Evolutionary conservation across 2,888 invertebrate species (phyloP).

Genomic region (Andrena bicolor): DNA sequence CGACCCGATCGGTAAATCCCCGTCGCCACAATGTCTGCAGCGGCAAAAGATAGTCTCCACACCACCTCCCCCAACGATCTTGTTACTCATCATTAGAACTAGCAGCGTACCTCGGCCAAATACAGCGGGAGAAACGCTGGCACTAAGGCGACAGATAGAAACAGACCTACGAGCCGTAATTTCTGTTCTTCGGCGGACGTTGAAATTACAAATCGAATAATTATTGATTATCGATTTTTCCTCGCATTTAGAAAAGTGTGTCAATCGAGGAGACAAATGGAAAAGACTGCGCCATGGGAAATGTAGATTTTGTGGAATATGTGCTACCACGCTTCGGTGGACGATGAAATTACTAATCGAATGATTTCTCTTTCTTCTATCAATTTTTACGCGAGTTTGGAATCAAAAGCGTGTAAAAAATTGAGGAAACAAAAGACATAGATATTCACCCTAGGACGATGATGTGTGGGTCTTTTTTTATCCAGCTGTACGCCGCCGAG

Average conservation of each 20-base stretch:
- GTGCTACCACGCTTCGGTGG: background rate
- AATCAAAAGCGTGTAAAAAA: background rate
- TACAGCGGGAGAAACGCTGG: slow-evolving; percentile 33
- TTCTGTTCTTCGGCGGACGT: background rate
- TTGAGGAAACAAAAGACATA: too few relatives aligned
- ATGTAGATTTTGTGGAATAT: too few relatives aligned
- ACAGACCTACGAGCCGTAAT: background rate
- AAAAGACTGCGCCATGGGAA: too few relatives aligned
- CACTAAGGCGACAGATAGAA: slow-evolving; percentile 2
- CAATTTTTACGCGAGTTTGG: background rate
- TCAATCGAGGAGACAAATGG: background rate
- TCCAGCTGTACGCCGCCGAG: too few relatives aligned
- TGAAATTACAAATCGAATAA: slow-evolving; percentile 1
- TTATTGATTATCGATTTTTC: background rate
- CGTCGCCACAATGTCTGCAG: slow-evolving; percentile 76
- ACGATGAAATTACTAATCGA: slow-evolving; percentile 12
- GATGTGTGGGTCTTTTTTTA: too few relatives aligned
- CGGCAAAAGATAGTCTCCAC: slow-evolving; percentile 42
- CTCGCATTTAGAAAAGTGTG: background rate
- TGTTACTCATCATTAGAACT: slow-evolving; percentile 63
- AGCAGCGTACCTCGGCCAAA: slow-evolving; percentile 58
- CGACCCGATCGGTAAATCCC: slow-evolving; percentile 68
- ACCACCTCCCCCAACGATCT: slow-evolving; percentile 44
- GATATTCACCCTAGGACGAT: too few relatives aligned
- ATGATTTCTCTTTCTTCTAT: background rate